Conservation (phyloP, 2,888 invertebrate genomes). For the Didymodactylos carnosus region DNA sequence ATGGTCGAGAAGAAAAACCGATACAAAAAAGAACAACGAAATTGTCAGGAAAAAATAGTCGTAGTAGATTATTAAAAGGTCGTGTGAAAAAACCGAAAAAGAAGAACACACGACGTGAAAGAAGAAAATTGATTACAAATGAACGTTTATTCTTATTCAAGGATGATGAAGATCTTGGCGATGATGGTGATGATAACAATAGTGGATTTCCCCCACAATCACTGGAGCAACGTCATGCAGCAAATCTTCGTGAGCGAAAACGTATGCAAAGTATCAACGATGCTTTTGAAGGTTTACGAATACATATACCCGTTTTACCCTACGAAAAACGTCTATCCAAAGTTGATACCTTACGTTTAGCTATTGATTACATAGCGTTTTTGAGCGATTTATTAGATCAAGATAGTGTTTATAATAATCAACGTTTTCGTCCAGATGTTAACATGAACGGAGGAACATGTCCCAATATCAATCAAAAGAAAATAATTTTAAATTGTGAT, state of each 20-base stretch:
- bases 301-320: conserved; percentile 8
- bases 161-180: too few species aligned
- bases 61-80: too few species aligned
- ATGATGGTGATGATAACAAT: not conserved
- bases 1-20: too few species aligned
- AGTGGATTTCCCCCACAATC: not conserved
- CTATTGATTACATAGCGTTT: conserved; percentile 14
- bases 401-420: too few species aligned
- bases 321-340: conserved; percentile 14
- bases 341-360: conserved; percentile 14
- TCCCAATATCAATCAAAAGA: not conserved
- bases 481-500: not conserved
- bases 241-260: conserved; percentile 10
- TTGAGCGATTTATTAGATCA: not conserved
- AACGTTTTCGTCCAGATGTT: not conserved
- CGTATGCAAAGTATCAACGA: conserved; percentile 14
- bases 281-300: conserved; percentile 10
- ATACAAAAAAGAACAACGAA: too few species aligned
- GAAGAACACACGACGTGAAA: too few species aligned
- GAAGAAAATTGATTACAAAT: too few species aligned
- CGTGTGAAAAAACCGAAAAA: too few species aligned
- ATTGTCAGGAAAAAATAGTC: too few species aligned
- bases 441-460: not conserved
- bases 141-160: too few species aligned
- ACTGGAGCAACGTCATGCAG: conserved; percentile 7